Base-by-base conservation (phyloP, 1,140 invertebrate genomes). In the Drosophila guanche region DNA sequence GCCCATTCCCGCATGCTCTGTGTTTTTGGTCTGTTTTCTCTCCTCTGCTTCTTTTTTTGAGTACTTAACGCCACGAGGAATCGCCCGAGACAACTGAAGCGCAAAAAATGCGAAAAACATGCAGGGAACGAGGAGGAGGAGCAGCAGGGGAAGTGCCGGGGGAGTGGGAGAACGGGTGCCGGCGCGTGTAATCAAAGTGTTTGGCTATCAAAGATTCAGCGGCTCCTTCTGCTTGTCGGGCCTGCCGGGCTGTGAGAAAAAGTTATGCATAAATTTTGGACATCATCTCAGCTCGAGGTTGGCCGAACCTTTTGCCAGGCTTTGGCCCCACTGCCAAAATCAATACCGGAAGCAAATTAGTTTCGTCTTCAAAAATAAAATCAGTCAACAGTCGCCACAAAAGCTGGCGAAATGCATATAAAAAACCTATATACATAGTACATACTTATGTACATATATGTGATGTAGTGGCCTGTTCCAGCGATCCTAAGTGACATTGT, bases 341-440 rank as follows among this genome's bases (percentile, higher is more conserved):
- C 74, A 81, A 88, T 86, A 88, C 78, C 88, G 81, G 81, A 86
- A 86, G 78, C 72, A 86, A 86, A 86, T 86, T 86, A 88, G 83
- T 75, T 84, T 85, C 78, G 65, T 43, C 81, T 86, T 67, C 43
- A 67, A 77, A 77, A 80, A 54, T 6, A 55, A 52, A 56, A n/a
- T 25, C n/a, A n/a, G n/a, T 5, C 5, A 45, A 41, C 48, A 60
- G 20, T 37, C 1, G 47, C 50, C 37, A 29, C 51, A 60, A 59
- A 73, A 74, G 50, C 53, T 59, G 43, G 42, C 23, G 12, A 63
- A 54, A 41, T 20, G 16, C 16, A 20, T 1, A 25, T 10, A 23
- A 14, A 23, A 60, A 6, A 46, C 27, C 7, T 5, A 61, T 20
- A 1, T 20, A 47, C 41, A 41, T 51, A 43, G 29, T 12, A 33